These are phyloP conservation scores for Oceanodroma leucorhoa DNA, from an alignment of 2,797 vertebrate genomes.

Conservation along the genomic window DNA sequence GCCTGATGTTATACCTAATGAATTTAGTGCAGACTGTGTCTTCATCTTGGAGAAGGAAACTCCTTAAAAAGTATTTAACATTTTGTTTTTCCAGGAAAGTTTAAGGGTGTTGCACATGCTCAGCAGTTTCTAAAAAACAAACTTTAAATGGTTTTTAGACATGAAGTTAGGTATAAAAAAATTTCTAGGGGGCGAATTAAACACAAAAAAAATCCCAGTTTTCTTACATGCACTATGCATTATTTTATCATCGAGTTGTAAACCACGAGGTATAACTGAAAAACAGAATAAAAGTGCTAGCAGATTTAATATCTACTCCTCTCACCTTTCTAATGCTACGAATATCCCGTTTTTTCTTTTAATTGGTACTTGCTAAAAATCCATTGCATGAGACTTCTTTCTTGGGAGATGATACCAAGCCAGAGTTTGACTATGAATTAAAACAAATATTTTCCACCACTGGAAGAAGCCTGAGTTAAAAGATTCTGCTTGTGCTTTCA, in stretches of 20 bases:
- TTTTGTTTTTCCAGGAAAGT: not conserved
- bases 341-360: not conserved
- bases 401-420: not conserved
- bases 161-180: not conserved
- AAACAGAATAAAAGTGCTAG: not conserved
- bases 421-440: not conserved
- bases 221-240: not conserved
- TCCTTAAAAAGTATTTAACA: not conserved
- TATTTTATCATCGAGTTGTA: not conserved
- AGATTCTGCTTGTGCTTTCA: not conserved
- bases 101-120: not conserved
- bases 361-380: not conserved
- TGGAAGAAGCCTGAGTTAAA: not conserved
- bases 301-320: not conserved
- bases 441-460: not conserved
- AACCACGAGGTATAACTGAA: not conserved
- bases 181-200: not conserved
- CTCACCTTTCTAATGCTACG: not conserved
- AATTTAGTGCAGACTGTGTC: not conserved
- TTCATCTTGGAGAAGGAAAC: not conserved
- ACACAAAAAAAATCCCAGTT: not conserved
- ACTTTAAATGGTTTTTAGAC: not conserved
- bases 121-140: not conserved
- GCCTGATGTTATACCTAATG: not conserved
- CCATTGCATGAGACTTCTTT: not conserved